Conservation (phyloP, 2,797 vertebrate genomes). For the Nannoperca australis region DNA sequence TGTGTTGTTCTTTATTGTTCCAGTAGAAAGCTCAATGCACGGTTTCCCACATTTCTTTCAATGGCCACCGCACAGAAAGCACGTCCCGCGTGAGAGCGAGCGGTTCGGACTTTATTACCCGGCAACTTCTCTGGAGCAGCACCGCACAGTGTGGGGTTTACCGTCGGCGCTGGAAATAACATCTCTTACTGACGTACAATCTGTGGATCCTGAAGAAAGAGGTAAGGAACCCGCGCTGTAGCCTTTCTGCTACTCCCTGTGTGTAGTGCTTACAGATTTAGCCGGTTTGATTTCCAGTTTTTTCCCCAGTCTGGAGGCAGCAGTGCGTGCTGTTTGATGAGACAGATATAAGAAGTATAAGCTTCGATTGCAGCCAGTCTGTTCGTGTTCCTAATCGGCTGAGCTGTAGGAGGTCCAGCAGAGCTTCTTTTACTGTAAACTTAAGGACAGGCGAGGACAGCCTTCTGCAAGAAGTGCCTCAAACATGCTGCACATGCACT, state of each 20-base stretch:
- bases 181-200: slow-evolving; percentile 34
- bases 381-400: slow-evolving; percentile 71
- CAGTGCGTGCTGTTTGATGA: slow-evolving; percentile 42
- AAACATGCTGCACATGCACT: background rate
- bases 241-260: background rate
- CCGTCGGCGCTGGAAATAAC: slow-evolving; percentile 24
- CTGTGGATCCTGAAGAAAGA: slow-evolving; percentile 59
- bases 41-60: slow-evolving; percentile 61
- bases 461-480: background rate
- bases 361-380: slow-evolving; percentile 52
- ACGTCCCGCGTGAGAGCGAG: slow-evolving; percentile 76
- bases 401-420: slow-evolving; percentile 64
- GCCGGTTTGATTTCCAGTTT: background rate
- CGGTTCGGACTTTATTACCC: background rate
- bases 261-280: background rate
- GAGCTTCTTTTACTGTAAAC: slow-evolving; percentile 53
- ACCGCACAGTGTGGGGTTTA: slow-evolving; percentile 44
- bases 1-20: slow-evolving; percentile 75
- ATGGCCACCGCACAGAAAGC: slow-evolving; percentile 68
- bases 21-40: slow-evolving; percentile 50
- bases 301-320: background rate
- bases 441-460: slow-evolving; percentile 20
- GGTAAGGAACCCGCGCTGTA: slow-evolving; percentile 72
- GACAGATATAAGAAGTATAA: slow-evolving; percentile 29
- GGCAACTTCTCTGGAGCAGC: slow-evolving; percentile 2